Evolutionary conservation across 2,113 vertebrate genomes (phyloP), one percentile per base, ranked within the genome.

Genomic region (Phycodurus eques): DNA sequence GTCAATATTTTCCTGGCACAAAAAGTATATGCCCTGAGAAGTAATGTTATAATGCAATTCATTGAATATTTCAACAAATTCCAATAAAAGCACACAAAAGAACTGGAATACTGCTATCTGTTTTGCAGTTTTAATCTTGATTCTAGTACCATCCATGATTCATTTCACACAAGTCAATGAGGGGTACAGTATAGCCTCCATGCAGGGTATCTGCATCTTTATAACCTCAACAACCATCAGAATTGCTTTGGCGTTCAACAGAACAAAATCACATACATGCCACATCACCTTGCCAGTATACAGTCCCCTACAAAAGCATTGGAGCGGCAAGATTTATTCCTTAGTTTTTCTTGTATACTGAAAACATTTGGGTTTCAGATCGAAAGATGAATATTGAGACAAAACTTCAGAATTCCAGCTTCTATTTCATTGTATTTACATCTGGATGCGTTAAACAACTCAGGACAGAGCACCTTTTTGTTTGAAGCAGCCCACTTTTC

Each of bases 61-160:
- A 42, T 63, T 20, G 22, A 39, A 44, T 2, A 42, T 13, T 20
- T 7, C 4, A n/a, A 13, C 22, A 14, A 59, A 43, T 31, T 72
- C 53, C 60, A 69, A 72, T 17, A 69, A 63, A 67, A 63, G 35
- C 22, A 68, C 3, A 0, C 9, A 47, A 64, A 57, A 72, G 17
- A 8, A 85, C 68, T 78, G 73, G 44, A 80, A 47, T 33, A 47
- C 3, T 17, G 13, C 1, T 0, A 31, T 66, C 12, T 3, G 13
- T 31, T 66, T 66, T 15, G 14, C 69, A 72, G 46, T 79, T 88
- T 90, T 88, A 84, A 82, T 89, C 79, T 13, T 76, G 19, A 67
- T 44, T 66, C 53, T 43, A 64, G 67, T 8, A 44, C 22, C 68
- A 74, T 68, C 67, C 54, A 77, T 80, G 73, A 82, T 57, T 68